These are phyloP conservation scores for Stictonetta naevosa DNA, from an alignment of 2,113 vertebrate genomes.

Conservation along the genomic window DNA sequence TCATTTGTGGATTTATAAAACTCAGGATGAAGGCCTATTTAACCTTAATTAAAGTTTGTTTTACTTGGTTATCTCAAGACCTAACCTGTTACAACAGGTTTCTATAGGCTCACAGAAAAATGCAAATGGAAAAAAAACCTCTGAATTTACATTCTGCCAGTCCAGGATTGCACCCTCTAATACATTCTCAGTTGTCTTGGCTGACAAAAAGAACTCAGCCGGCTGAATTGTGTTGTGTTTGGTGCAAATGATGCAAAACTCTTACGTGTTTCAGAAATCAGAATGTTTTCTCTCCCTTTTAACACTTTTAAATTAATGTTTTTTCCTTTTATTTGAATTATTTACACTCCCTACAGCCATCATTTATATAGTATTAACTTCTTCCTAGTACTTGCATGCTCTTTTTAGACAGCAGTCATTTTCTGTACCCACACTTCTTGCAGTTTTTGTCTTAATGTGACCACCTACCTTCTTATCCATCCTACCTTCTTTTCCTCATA, in stretches of 20 bases:
- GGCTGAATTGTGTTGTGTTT: neutral
- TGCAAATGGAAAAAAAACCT: neutral
- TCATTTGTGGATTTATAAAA: slow-evolving; percentile 19
- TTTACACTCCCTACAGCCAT: neutral
- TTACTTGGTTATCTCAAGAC: neutral
- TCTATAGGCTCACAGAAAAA: neutral
- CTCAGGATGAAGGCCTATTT: neutral
- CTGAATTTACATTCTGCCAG: neutral
- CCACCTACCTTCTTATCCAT: no score
- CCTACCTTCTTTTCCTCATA: neutral
- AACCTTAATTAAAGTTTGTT: neutral
- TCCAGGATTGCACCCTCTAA: neutral
- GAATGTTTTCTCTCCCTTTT: neutral
- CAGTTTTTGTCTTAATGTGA: neutral
- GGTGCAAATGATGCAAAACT: neutral
- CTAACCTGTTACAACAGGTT: neutral
- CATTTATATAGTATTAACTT: neutral
- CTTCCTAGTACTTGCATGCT: neutral
- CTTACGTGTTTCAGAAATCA: neutral
- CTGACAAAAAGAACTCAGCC: neutral
- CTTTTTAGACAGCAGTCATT: neutral
- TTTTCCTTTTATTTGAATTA: neutral
- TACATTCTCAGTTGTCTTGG: neutral
- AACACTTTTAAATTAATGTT: neutral
- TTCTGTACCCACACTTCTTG: neutral